Evolutionary conservation across 2,797 vertebrate species (phyloP).

Genomic region (Galaxias olidus): DNA sequence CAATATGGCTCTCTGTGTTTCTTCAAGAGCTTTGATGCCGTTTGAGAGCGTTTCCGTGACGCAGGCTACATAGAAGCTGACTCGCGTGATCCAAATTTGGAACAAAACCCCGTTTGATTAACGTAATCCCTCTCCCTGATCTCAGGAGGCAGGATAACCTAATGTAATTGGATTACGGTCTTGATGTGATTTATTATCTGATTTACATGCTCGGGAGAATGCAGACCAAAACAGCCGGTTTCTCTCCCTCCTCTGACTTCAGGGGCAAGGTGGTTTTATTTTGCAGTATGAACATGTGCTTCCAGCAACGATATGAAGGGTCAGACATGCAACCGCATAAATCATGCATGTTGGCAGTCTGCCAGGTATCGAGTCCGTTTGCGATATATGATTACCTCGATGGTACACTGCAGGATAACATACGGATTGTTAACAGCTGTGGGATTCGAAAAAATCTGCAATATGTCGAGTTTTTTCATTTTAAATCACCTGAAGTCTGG

Average conservation of each 20-base stretch:
- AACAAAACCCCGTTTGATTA: constrained; percentile 30
- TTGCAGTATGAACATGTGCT: constrained; percentile 32
- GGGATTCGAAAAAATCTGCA: constrained; percentile 10
- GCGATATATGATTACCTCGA: constrained; percentile 12
- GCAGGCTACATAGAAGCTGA: constrained; percentile 16
- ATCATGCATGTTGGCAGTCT: constrained; percentile 10
- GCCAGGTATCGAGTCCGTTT: constrained; percentile 18
- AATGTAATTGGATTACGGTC: constrained; percentile 27
- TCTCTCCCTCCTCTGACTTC: constrained; percentile 11
- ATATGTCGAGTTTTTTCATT: background rate
- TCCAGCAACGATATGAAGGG: constrained; percentile 16
- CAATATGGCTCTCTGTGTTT: constrained; percentile 17
- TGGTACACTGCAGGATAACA: constrained; percentile 9
- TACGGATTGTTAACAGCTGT: constrained; percentile 8
- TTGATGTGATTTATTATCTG: constrained; percentile 35
- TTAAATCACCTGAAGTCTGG: background rate
- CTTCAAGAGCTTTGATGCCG: constrained; percentile 14
- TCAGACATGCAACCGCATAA: constrained; percentile 6
- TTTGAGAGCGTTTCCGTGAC: constrained; percentile 24
- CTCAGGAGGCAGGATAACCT: constrained; percentile 28
- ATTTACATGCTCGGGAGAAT: constrained; percentile 13
- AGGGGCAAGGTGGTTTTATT: constrained; percentile 30
- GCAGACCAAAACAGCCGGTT: background rate
- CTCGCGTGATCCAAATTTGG: constrained; percentile 15
- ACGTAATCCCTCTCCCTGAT: constrained; percentile 16